Evolutionary conservation across 2,888 invertebrate species (phyloP), one percentile per base, ranked within the genome.

Genomic region (Trichacis sp.): DNA sequence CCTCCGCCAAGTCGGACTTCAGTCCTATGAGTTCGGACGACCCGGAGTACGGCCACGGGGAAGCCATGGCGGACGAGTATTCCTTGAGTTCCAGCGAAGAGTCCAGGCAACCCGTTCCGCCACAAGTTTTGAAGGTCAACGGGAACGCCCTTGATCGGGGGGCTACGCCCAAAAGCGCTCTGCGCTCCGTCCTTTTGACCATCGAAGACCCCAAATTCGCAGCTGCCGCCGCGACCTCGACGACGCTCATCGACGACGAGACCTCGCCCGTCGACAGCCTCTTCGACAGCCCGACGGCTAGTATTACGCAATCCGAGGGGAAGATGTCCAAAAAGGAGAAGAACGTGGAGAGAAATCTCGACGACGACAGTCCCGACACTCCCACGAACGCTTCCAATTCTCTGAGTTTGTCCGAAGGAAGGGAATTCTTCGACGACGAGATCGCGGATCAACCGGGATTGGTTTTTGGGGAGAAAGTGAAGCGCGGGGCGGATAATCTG

Each of bases 361-460:
- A 82, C 14, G 83, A 84, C 5, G 84, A 84, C 19, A 82, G 91
- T 1, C 92, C 93, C 0, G 92, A 92, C 1, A 92, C 93, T 0
- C 93, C 94, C 1, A 93, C 93, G 0, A 92, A 93, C 74, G 86
- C 85, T 1, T 93, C 93, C 0, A 92, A 92, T 57, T 93, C 93
- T 0, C 84, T 93, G 0, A 93, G 93, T 0, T 85, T 94, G n/a
- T 93, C 93, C 0, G 93, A 94, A 70, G 92, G 92, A 14, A 87
- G 92, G 68, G 93, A 94, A 81, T 94, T 91, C 84, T 89, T 95
- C 64, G 95, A 96, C 76, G 95, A 96, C 75, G 95, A 96, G 84
- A 95, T 96, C 64, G 93, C 93, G 40, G 95, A 96, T 85, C 95
- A 96, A 78, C 95, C 95, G 9, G 94, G 92, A 1, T 82, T 96